Base-by-base conservation (phyloP, 2,888 invertebrate genomes). In the Aspidapion aeneum region DNA sequence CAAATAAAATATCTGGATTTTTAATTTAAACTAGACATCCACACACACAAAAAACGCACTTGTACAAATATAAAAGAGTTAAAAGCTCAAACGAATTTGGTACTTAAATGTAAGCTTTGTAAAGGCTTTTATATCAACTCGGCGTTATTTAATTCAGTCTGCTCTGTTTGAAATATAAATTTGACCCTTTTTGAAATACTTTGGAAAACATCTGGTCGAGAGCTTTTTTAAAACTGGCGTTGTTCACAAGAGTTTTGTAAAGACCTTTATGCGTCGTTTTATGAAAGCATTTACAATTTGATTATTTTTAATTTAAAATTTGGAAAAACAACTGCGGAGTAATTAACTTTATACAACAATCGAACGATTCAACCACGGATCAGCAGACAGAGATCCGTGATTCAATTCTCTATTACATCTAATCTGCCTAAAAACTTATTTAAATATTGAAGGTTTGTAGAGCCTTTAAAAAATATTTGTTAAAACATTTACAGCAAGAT, bases 171-270 rank as follows among this genome's bases (percentile, higher is more conserved):
- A 66, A 66, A 64, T 66, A 66, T 61, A 64, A 66, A 64, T 71
- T 71, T 70, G 72, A 72, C 72, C 72, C 72, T 70, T 70, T 65
- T 66, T 59, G 66, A 65, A 67, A 68, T 70, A 71, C 72, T 65
- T 66, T 60, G 66, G 65, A 67, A 68, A 71, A 71, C 72, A 72
- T 71, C 72, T 72, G 72, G 72, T 63, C 68, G 61, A 57, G 60
- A 55, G 51, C 51, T 55, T 59, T n/a, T 62, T 12, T 18, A 48
- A 59, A 22, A 51, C 57, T 55, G 19, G 50, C 58, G 55, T 63
- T 61, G 58, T 64, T 48, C 61, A 57, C 58, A 61, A 64, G 58
- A 61, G 35, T 12, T 3, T 35, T 7, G 35, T 35, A 35, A 35
- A 35, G 35, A 35, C 3, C 35, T n/a, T n/a, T n/a, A n/a, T n/a